phyloP scores from a whole-genome alignment of 2,888 invertebrate species.

The Orthonychiurus folsomi region DNA sequence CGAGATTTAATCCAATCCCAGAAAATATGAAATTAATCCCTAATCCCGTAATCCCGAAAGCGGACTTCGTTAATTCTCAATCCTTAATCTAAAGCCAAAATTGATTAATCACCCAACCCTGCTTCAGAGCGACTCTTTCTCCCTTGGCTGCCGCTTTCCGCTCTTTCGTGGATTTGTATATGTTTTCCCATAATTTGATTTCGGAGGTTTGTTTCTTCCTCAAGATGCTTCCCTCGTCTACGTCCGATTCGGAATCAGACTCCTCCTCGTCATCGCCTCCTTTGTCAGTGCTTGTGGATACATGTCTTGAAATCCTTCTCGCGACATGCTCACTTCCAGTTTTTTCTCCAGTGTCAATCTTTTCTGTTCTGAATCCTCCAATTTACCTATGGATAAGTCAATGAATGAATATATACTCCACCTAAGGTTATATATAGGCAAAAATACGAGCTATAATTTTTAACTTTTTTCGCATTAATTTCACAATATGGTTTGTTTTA shows the following conservation, averaged over 20 bases:
- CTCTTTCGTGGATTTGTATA: conserved; percentile 50
- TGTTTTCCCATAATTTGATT: conserved; percentile 55
- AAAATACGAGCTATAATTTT: no score
- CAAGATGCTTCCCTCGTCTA: conserved; percentile 52
- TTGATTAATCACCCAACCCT: no score
- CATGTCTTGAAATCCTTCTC: conserved; percentile 32
- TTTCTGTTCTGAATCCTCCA: conserved; percentile 70
- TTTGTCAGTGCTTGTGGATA: conserved; percentile 33
- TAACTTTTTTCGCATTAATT: no score
- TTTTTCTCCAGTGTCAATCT: conserved; percentile 69
- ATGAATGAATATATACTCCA: background rate
- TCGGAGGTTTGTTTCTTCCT: conserved; percentile 55
- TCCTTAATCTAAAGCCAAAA: no score
- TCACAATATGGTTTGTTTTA: no score
- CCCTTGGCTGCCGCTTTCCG: conserved; percentile 63
- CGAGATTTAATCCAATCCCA: no score
- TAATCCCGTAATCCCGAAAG: no score
- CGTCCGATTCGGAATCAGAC: conserved; percentile 45
- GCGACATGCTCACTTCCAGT: conserved; percentile 58
- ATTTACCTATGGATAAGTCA: no score
- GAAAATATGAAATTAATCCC: no score
- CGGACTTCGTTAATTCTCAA: no score
- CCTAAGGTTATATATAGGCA: conserved; percentile 3
- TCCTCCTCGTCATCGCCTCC: conserved; percentile 14
- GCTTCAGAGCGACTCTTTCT: conserved; percentile 65